Percentiles rank a stretch among this genome's conserved stretches.
These are phyloP conservation scores for Agriopis marginaria DNA, from an alignment of 2,888 invertebrate species.

Conservation along the genomic window DNA sequence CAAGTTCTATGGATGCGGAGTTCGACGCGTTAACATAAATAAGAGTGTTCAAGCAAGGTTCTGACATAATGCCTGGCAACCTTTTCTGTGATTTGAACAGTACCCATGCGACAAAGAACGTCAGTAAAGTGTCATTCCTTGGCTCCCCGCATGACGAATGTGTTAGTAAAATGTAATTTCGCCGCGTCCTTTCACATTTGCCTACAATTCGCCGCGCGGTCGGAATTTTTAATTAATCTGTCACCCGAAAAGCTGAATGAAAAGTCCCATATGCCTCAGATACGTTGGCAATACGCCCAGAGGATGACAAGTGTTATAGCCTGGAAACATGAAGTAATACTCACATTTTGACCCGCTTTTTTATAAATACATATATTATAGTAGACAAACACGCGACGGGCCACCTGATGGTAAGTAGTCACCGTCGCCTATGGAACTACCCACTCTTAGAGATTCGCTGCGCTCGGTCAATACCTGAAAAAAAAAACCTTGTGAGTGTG, in stretches of 20 bases:
- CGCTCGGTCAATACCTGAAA: no score
- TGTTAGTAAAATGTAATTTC: constrained; percentile 34
- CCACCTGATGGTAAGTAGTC: no score
- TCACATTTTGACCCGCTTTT: not conserved
- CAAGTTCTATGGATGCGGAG: no score
- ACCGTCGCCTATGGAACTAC: no score
- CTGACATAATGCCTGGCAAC: not conserved
- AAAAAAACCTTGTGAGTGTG: no score
- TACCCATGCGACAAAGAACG: not conserved
- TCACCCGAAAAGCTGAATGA: constrained; percentile 26
- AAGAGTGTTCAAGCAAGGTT: no score
- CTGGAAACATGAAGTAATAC: not conserved
- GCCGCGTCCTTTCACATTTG: constrained; percentile 27
- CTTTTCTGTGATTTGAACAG: not conserved
- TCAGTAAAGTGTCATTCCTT: constrained; percentile 19
- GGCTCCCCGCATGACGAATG: constrained; percentile 31
- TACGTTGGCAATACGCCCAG: constrained; percentile 21
- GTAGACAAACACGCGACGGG: no score
- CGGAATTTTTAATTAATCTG: constrained; percentile 38
- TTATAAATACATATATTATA: no score
- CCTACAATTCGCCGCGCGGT: constrained; percentile 27
- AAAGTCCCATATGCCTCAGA: constrained; percentile 18
- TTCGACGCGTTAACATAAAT: no score
- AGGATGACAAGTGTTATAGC: constrained; percentile 7
- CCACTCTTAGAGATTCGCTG: no score